Conservation (phyloP, 2,797 vertebrate genomes). For the Ceryle rudis region DNA sequence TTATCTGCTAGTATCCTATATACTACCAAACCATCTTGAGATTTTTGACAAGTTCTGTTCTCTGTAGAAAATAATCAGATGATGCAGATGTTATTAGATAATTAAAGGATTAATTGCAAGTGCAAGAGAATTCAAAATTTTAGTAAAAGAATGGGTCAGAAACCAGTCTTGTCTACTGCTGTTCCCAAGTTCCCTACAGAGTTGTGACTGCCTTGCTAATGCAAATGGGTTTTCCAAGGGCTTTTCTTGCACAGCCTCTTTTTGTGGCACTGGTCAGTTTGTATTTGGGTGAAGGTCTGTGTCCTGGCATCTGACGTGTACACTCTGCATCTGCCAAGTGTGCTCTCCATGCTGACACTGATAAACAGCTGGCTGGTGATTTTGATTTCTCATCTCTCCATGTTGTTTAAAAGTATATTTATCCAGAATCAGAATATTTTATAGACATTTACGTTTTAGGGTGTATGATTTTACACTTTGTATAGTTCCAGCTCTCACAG, state of each 20-base stretch:
- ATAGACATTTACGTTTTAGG: not conserved
- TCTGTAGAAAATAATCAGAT: not conserved
- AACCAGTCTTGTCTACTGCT: not conserved
- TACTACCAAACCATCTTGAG: not conserved
- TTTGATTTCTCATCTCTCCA: not conserved
- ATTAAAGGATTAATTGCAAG: not conserved
- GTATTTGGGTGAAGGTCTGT: not conserved
- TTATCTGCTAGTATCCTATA: not conserved
- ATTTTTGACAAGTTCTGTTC: not conserved
- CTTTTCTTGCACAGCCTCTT: not conserved
- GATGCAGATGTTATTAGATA: not conserved
- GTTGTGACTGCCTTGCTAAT: not conserved
- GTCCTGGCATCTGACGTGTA: not conserved
- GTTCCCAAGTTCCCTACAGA: not conserved
- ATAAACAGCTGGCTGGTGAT: not conserved
- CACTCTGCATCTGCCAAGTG: too few relatives aligned
- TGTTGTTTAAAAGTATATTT: not conserved
- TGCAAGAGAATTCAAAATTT: not conserved
- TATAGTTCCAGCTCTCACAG: conserved; percentile 1
- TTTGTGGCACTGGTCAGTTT: accelerated
- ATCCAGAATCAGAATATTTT: not conserved
- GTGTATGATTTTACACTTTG: conserved; percentile 1
- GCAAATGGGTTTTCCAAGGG: not conserved
- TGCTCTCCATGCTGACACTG: not conserved
- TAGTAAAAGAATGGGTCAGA: not conserved